phyloP scores from a whole-genome alignment of 2,113 vertebrate species.

The Coryphaenoides rupestris region DNA sequence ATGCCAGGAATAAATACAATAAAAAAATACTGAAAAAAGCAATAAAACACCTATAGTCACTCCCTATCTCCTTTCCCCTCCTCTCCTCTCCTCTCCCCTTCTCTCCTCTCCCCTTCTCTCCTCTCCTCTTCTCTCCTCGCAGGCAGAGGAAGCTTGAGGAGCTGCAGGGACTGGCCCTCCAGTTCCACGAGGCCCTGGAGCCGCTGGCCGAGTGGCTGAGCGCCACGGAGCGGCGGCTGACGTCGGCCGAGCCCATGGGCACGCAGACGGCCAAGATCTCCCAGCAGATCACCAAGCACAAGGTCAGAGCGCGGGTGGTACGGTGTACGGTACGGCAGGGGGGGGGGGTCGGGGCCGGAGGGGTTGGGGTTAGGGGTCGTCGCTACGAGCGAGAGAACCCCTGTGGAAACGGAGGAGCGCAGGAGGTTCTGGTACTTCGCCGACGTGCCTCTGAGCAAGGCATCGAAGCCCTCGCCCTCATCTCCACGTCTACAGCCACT shows the following conservation, averaged over 20 bases:
- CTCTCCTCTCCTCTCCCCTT: not conserved
- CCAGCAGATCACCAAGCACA: slow-evolving; percentile 93
- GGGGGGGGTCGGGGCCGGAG: not conserved
- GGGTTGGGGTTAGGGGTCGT: not conserved
- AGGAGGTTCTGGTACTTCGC: no score
- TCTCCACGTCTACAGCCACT: no score
- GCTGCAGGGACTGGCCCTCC: slow-evolving; percentile 90
- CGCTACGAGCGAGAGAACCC: no score
- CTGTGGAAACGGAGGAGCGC: no score
- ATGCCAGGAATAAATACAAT: not conserved
- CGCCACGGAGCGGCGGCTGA: slow-evolving; percentile 88
- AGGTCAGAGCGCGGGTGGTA: slow-evolving; percentile 58
- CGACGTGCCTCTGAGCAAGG: no score
- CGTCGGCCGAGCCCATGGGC: slow-evolving; percentile 92
- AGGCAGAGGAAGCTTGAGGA: slow-evolving; percentile 96
- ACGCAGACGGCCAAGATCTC: slow-evolving; percentile 96
- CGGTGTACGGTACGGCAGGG: not conserved
- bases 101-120: slow-evolving; percentile 22
- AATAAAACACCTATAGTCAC: slow-evolving; percentile 37
- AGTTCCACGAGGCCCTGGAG: slow-evolving; percentile 95
- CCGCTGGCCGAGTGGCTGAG: slow-evolving; percentile 93
- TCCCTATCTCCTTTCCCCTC: slow-evolving; percentile 49
- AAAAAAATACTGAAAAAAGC: slow-evolving; percentile 9
- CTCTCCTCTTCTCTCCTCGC: not conserved
- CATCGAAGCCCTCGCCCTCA: no score